phyloP scores from a whole-genome alignment of 1,140 invertebrate species.

The Diachasma alloeum region DNA sequence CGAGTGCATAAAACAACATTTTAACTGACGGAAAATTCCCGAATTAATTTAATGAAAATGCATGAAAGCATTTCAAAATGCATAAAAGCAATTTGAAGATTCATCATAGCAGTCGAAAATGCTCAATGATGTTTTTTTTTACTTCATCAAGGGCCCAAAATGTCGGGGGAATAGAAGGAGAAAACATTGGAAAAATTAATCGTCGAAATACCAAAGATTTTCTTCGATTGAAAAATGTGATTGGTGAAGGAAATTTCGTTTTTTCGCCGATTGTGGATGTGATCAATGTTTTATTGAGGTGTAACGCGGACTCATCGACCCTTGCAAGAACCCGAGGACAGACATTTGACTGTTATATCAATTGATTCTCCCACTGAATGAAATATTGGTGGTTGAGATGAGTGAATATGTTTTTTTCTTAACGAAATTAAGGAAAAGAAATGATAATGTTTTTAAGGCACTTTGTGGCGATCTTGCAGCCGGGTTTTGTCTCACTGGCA shows the following conservation, averaged over 20 bases:
- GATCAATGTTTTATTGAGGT: not conserved
- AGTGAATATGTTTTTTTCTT: constrained; percentile 31
- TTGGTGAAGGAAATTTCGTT: not conserved
- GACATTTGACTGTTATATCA: not conserved
- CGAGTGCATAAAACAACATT: constrained; percentile 43
- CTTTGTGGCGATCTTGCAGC: constrained; percentile 31
- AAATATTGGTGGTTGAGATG: not conserved
- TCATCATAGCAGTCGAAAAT: not conserved
- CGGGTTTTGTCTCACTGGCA: constrained; percentile 40
- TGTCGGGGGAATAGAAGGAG: no score
- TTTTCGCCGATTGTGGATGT: not conserved
- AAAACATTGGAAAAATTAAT: not conserved
- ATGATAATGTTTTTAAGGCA: constrained; percentile 34
- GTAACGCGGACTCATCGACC: not conserved
- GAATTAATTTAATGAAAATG: not conserved
- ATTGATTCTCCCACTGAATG: not conserved
- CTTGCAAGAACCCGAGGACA: not conserved
- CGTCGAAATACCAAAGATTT: not conserved
- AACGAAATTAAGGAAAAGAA: constrained; percentile 32
- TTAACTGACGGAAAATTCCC: not conserved
- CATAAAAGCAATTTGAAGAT: not conserved
- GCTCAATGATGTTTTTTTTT: not conserved
- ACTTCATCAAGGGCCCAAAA: no score
- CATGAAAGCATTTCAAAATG: not conserved
- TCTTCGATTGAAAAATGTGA: not conserved